Conservation (phyloP, 2,797 vertebrate species). For the Oreonectes daqikongensis region DNA sequence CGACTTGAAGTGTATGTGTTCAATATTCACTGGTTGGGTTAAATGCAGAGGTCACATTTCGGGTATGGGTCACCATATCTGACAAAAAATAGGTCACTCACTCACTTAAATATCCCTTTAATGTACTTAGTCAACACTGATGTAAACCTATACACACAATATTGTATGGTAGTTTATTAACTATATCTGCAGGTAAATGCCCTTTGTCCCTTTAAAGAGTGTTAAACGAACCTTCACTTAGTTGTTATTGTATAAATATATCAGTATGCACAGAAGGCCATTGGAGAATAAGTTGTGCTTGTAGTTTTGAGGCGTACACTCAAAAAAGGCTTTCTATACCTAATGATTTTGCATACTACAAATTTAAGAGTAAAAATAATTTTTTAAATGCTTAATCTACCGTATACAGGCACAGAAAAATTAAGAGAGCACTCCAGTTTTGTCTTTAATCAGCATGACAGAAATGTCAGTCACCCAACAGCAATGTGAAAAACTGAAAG, state of each 20-base stretch:
- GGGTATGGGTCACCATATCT: no score
- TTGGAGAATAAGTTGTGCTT: neutral
- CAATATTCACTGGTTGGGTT: no score
- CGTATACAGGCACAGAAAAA: no score
- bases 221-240: constrained; percentile 2
- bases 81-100: no score
- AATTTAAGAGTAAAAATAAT: neutral
- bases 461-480: no score
- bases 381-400: neutral
- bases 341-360: constrained; percentile 17
- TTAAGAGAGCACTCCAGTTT: no score
- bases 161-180: constrained; percentile 32
- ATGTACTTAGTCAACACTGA: neutral
- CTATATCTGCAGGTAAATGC: constrained; percentile 6
- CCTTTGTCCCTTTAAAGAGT: neutral
- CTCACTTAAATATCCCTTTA: no score
- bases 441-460: no score
- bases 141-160: neutral
- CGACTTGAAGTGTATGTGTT: no score
- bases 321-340: neutral
- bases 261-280: neutral
- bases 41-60: no score
- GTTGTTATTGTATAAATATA: neutral
- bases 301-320: neutral
- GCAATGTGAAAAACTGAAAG: no score